Percentiles rank a stretch among this genome's conserved stretches.
Evolutionary conservation across 2,113 vertebrate genomes (phyloP).

Genomic region (Ammodytes marinus): DNA sequence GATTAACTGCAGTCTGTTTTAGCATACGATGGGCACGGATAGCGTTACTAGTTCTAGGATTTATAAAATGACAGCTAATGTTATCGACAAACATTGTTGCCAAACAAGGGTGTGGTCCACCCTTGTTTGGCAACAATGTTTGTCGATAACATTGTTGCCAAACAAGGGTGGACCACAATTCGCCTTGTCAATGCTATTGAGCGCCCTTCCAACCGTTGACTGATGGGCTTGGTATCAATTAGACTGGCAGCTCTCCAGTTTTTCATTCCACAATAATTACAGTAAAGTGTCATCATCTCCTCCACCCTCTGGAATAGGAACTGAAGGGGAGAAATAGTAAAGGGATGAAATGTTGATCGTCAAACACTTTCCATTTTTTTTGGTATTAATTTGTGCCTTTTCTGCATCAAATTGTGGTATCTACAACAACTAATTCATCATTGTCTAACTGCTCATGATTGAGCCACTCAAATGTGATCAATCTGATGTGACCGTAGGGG

Average conservation of each 20-base stretch:
- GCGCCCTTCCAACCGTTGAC: constrained; percentile 52
- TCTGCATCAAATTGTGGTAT: no score
- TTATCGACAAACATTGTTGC: constrained; percentile 19
- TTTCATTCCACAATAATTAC: constrained; percentile 62
- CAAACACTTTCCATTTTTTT: no score
- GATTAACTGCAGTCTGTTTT: not conserved
- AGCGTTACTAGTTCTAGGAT: not conserved
- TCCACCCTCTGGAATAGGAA: constrained; percentile 42
- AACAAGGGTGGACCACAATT: constrained; percentile 36
- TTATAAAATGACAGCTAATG: constrained; percentile 5
- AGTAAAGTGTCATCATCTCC: constrained; percentile 43
- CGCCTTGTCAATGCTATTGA: constrained; percentile 26
- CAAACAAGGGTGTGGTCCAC: constrained; percentile 49
- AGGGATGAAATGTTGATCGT: not conserved
- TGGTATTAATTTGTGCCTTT: no score
- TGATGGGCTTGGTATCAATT: constrained; percentile 58
- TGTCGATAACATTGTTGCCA: constrained; percentile 23
- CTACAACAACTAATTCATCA: no score
- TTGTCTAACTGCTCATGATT: no score
- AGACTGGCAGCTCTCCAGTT: constrained; percentile 58
- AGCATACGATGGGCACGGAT: not conserved
- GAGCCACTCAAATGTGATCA: no score
- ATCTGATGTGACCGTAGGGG: no score
- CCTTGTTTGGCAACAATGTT: no score
- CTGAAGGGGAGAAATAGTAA: constrained; percentile 2